Conservation (phyloP, 2,113 vertebrate species). For the Tragelaphus strepsiceros region DNA sequence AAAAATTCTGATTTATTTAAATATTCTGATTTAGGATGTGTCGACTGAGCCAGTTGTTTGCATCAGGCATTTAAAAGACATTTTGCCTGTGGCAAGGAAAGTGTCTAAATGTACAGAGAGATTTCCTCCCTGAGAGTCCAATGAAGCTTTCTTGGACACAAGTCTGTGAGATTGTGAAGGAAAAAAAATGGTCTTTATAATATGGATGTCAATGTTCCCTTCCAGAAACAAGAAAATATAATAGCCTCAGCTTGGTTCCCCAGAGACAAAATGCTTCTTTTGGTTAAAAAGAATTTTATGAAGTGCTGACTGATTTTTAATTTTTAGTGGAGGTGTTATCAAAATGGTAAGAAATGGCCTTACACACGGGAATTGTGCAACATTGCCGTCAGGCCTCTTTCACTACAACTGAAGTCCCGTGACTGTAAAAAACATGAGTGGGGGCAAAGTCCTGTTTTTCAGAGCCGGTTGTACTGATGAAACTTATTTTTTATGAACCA, state of each 20-base stretch:
- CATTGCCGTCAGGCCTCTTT: background rate
- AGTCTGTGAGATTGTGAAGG: background rate
- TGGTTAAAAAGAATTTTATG: constrained; percentile 44
- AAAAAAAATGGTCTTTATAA: constrained; percentile 14
- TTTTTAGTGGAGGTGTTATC: constrained; percentile 47
- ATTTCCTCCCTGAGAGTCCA: constrained; percentile 60
- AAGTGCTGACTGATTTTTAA: constrained; percentile 35
- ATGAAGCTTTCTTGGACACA: constrained; percentile 40
- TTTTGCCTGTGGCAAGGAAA: constrained; percentile 58
- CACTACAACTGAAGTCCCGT: background rate
- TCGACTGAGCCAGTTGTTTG: constrained; percentile 40
- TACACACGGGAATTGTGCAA: background rate
- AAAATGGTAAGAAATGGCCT: constrained; percentile 46
- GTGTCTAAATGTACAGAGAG: constrained; percentile 26
- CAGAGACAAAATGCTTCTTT: constrained; percentile 44
- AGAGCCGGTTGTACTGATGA: background rate
- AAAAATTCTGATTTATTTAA: constrained; percentile 44
- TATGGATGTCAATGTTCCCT: background rate
- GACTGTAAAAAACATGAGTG: background rate
- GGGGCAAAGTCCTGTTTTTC: background rate
- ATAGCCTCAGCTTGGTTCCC: constrained; percentile 22
- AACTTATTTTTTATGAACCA: background rate
- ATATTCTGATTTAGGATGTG: background rate
- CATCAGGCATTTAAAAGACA: constrained; percentile 46
- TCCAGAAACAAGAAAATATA: background rate